phyloP scores from a whole-genome alignment of 2,113 vertebrate genomes.

The Nothocercus nigrocapillus region DNA sequence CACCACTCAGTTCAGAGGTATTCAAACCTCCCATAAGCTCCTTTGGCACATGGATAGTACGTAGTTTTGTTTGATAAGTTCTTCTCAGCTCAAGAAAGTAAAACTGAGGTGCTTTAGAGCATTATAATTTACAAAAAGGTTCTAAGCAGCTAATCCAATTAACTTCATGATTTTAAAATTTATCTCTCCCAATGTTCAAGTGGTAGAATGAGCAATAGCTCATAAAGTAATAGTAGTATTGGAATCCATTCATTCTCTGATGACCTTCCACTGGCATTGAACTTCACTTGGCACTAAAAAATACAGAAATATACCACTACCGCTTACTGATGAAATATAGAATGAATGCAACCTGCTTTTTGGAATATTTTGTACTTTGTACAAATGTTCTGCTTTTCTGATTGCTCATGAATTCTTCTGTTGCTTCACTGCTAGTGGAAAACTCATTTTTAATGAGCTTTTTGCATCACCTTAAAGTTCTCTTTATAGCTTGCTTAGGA shows the following conservation, averaged over 20 bases:
- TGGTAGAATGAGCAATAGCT: conserved; percentile 45
- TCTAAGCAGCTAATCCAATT: conserved; percentile 49
- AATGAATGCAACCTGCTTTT: conserved; percentile 35
- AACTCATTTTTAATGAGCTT: neutral
- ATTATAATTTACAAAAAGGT: conserved; percentile 40
- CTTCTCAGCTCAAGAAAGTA: neutral
- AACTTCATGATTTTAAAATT: conserved; percentile 53
- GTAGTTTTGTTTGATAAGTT: conserved; percentile 20
- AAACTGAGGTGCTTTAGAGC: neutral
- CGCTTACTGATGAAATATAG: conserved; percentile 34
- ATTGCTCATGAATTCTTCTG: neutral
- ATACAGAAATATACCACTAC: neutral
- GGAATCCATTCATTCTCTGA: neutral
- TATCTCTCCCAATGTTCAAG: neutral
- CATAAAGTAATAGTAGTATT: conserved; percentile 38
- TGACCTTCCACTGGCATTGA: conserved; percentile 65
- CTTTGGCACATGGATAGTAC: conserved; percentile 8
- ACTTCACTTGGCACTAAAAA: conserved; percentile 25
- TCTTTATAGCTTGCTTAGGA: neutral
- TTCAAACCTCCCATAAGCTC: conserved; percentile 36
- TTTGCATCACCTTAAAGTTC: neutral
- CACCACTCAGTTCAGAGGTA: conserved; percentile 5
- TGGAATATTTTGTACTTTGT: conserved; percentile 11
- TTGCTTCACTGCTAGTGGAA: neutral
- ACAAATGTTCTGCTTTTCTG: neutral